Conservation (phyloP, 2,888 invertebrate genomes). For the Habrosyne pyritoides region DNA sequence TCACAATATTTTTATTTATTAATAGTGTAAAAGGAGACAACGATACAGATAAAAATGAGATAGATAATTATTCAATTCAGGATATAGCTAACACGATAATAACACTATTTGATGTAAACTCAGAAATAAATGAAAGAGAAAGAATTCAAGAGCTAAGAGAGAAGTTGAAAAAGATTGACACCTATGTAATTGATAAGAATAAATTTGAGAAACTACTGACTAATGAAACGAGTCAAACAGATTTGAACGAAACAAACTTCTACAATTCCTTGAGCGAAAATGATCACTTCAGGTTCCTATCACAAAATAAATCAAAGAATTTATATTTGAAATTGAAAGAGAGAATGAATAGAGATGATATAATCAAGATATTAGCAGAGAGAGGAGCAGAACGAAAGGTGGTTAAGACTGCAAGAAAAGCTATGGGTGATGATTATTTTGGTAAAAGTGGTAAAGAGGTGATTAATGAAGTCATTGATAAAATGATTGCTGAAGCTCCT, state of each 20-base stretch:
- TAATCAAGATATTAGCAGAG: constrained; percentile 51
- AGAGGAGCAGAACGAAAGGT: constrained; percentile 35
- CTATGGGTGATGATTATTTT: constrained; percentile 37
- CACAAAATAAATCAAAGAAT: constrained; percentile 48
- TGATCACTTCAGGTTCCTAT: constrained; percentile 51
- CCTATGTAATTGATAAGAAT: constrained; percentile 54
- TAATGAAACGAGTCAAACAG: constrained; percentile 47
- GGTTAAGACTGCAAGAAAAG: constrained; percentile 53
- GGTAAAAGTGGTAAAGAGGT: constrained; percentile 32
- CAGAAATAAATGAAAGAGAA: constrained; percentile 20
- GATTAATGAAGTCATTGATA: constrained; percentile 59
- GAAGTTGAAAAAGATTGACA: constrained; percentile 54
- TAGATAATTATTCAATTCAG: constrained; percentile 21
- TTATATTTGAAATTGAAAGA: constrained; percentile 67
- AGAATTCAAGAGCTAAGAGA: constrained; percentile 56
- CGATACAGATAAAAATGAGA: constrained; percentile 17
- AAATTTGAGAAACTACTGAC: constrained; percentile 42
- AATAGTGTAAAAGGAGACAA: constrained; percentile 5
- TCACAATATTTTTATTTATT: background rate
- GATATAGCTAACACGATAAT: constrained; percentile 43
- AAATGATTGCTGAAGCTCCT: constrained; percentile 57
- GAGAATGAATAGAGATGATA: constrained; percentile 70
- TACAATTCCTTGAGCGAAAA: constrained; percentile 56
- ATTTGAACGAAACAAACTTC: constrained; percentile 63
- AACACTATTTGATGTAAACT: constrained; percentile 25